phyloP scores from a whole-genome alignment of 2,888 invertebrate genomes.

The Argyresthia albistria region DNA sequence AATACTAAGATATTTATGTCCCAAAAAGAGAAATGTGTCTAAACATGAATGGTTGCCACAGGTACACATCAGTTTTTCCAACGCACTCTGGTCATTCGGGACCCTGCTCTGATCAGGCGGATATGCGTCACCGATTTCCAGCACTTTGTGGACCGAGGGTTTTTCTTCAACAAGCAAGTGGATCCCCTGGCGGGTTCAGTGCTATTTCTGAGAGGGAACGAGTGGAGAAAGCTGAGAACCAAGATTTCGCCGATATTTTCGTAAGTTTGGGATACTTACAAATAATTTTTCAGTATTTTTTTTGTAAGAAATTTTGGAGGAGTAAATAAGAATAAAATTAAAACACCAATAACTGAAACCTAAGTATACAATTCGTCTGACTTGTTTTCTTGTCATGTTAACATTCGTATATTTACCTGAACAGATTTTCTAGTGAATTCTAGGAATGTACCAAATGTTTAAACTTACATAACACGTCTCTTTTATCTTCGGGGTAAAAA shows the following conservation, averaged over 20 bases:
- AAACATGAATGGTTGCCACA: constrained; percentile 14
- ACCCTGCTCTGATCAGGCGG: constrained; percentile 52
- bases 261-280: constrained; percentile 28
- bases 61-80: constrained; percentile 61
- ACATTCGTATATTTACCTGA: too few relatives aligned
- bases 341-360: not conserved
- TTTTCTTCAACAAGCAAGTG: constrained; percentile 56
- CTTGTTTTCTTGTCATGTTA: too few relatives aligned
- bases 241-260: constrained; percentile 66
- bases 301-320: too few relatives aligned
- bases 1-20: too few relatives aligned
- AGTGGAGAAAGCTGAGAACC: constrained; percentile 52
- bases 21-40: too few relatives aligned
- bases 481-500: too few relatives aligned
- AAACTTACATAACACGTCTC: too few relatives aligned
- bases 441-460: too few relatives aligned
- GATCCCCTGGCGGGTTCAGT: constrained; percentile 61
- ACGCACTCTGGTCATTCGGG: constrained; percentile 54
- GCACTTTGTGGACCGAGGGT: constrained; percentile 59
- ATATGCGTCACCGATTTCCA: constrained; percentile 63
- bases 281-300: too few relatives aligned
- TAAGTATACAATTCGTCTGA: too few relatives aligned
- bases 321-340: not conserved
- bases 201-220: constrained; percentile 52
- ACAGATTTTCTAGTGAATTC: too few relatives aligned